Evolutionary conservation across 2,888 invertebrate species (phyloP).

Genomic region (Copidosoma aretas): DNA sequence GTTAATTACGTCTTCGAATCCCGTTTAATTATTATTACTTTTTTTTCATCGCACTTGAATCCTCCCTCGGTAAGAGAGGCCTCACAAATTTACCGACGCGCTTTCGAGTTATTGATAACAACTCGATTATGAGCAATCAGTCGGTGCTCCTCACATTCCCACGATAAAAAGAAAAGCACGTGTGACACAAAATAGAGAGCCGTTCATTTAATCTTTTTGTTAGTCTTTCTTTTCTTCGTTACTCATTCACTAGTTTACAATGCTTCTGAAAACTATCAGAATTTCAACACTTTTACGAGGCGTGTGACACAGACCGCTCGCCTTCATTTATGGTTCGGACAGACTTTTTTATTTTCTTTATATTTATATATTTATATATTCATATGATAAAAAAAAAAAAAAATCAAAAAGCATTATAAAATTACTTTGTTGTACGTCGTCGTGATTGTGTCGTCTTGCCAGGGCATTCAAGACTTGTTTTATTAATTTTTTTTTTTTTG

Average conservation of each 20-base stretch:
- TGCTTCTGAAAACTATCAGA: slow-evolving; percentile 31
- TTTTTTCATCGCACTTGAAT: slow-evolving; percentile 13
- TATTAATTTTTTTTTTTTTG: not conserved
- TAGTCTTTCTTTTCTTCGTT: not conserved
- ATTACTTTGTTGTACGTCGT: slow-evolving; percentile 31
- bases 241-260: slow-evolving; percentile 27
- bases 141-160: no score
- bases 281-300: slow-evolving; percentile 32
- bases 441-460: slow-evolving; percentile 17
- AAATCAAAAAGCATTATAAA: slow-evolving; percentile 28
- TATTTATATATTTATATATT: slow-evolving; percentile 20
- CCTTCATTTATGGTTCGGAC: slow-evolving; percentile 22
- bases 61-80: slow-evolving; percentile 11
- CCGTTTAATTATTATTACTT: no score
- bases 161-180: no score
- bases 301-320: slow-evolving; percentile 17
- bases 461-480: not conserved
- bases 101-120: no score
- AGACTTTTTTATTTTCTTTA: slow-evolving; percentile 24
- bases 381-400: slow-evolving; percentile 17
- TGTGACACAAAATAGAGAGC: slow-evolving; percentile 22
- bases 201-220: slow-evolving; percentile 19
- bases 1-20: slow-evolving; percentile 16
- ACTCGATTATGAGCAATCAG: no score
- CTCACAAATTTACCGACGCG: not conserved